Conservation (phyloP, 2,113 vertebrate species). For the Pteropus alecto region DNA sequence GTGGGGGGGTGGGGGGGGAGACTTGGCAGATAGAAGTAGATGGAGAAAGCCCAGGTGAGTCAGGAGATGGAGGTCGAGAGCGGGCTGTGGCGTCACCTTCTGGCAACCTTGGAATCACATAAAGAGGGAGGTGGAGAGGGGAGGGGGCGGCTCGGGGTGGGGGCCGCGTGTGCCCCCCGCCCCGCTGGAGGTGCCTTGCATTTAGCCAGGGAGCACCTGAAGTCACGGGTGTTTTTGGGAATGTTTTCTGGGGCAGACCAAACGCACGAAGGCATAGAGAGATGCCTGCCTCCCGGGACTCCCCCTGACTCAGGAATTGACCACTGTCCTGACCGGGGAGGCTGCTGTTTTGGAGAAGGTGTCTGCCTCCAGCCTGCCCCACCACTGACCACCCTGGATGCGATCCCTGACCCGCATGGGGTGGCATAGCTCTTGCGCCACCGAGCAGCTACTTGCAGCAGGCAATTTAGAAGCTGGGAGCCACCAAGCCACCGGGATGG, state of each 20-base stretch:
- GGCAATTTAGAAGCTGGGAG: background rate
- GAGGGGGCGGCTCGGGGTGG: accelerated
- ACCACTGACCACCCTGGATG: accelerated
- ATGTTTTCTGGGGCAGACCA: background rate
- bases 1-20: background rate
- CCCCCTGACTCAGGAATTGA: background rate
- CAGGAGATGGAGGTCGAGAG: background rate
- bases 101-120: too few species aligned
- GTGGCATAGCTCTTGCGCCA: background rate
- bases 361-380: background rate
- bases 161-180: accelerated
- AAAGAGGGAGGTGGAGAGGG: background rate
- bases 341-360: background rate
- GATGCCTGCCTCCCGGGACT: accelerated
- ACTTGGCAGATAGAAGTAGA: background rate
- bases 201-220: background rate
- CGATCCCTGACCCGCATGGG: accelerated
- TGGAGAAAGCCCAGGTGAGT: background rate
- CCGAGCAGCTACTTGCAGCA: background rate
- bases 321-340: background rate
- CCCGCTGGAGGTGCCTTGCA: background rate
- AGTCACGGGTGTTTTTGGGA: background rate
- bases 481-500: background rate
- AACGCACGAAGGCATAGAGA: background rate
- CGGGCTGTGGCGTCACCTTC: too few species aligned